These are phyloP conservation scores for Grus americana DNA, from an alignment of 2,113 vertebrate genomes.

Conservation along the genomic window DNA sequence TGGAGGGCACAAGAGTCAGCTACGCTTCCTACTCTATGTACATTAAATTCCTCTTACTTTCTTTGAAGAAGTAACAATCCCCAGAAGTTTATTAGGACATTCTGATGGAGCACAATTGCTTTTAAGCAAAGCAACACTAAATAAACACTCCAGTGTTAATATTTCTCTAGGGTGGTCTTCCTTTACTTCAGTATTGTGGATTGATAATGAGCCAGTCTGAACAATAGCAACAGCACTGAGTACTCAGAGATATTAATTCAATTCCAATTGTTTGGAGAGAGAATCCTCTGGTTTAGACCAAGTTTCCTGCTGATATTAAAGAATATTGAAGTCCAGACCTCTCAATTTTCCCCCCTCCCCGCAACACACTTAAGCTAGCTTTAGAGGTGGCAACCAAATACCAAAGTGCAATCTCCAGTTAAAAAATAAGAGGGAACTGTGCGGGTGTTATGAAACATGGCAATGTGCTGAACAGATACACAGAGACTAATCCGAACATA, in stretches of 20 bases:
- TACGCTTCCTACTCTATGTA: neutral
- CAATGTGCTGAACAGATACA: neutral
- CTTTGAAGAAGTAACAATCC: constrained; percentile 64
- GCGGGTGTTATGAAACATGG: neutral
- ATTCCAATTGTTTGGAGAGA: neutral
- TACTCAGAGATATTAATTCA: neutral
- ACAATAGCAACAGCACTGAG: neutral
- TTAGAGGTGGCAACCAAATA: neutral
- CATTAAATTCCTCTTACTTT: neutral
- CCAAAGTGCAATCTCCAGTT: constrained; percentile 20
- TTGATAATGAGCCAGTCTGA: neutral
- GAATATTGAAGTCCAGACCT: neutral
- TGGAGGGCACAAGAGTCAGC: neutral
- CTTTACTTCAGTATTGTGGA: neutral
- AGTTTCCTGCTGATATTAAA: neutral
- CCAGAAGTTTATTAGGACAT: constrained; percentile 57
- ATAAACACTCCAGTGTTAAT: constrained; percentile 49
- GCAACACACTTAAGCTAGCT: neutral
- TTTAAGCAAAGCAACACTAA: constrained; percentile 28
- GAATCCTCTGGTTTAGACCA: neutral
- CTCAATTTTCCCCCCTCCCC: fast-evolving
- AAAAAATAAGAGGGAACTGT: neutral
- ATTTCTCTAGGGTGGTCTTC: constrained; percentile 54
- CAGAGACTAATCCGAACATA: neutral
- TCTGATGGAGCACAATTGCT: constrained; percentile 34